Conservation (phyloP, 2,113 vertebrate species). For the Ageneiosus marmoratus region DNA sequence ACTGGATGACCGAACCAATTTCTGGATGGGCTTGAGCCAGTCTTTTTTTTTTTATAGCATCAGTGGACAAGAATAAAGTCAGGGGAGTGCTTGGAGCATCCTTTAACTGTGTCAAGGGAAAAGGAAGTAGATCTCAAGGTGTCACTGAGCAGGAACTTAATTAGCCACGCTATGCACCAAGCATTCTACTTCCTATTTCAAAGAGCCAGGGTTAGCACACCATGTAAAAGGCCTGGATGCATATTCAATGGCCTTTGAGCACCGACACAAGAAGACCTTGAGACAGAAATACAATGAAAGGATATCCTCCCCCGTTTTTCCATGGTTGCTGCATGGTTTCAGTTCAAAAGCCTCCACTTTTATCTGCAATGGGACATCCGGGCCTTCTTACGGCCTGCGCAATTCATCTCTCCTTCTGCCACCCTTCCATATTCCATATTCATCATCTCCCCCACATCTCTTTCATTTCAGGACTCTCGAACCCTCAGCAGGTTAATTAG, state of each 20-base stretch:
- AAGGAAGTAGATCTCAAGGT: slow-evolving; percentile 18
- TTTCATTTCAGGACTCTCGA: not conserved
- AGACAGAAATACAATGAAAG: slow-evolving; percentile 60
- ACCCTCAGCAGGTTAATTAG: slow-evolving; percentile 20
- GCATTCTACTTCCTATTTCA: slow-evolving; percentile 21
- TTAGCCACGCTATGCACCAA: not conserved
- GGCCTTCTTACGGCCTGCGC: slow-evolving; percentile 48
- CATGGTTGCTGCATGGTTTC: slow-evolving; percentile 31
- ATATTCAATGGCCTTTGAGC: slow-evolving; percentile 53
- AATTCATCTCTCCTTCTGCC: slow-evolving; percentile 44
- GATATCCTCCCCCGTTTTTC: slow-evolving; percentile 41
- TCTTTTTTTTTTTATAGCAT: not conserved
- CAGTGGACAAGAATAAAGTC: not conserved
- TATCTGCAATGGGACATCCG: slow-evolving; percentile 55
- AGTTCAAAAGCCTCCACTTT: slow-evolving; percentile 54
- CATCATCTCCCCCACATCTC: not conserved
- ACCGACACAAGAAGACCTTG: slow-evolving; percentile 54
- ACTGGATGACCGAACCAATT: not conserved
- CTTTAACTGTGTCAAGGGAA: slow-evolving; percentile 1
- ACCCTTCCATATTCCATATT: not conserved
- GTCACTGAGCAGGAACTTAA: slow-evolving; percentile 8
- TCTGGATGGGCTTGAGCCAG: not conserved
- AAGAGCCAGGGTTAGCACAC: slow-evolving; percentile 35
- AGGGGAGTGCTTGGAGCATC: not conserved
- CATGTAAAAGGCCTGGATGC: slow-evolving; percentile 49